Percentiles rank a stretch among this genome's conserved stretches.
These are phyloP conservation scores for Arvicanthis niloticus DNA, from an alignment of 2,113 vertebrate species.

Conservation along the genomic window DNA sequence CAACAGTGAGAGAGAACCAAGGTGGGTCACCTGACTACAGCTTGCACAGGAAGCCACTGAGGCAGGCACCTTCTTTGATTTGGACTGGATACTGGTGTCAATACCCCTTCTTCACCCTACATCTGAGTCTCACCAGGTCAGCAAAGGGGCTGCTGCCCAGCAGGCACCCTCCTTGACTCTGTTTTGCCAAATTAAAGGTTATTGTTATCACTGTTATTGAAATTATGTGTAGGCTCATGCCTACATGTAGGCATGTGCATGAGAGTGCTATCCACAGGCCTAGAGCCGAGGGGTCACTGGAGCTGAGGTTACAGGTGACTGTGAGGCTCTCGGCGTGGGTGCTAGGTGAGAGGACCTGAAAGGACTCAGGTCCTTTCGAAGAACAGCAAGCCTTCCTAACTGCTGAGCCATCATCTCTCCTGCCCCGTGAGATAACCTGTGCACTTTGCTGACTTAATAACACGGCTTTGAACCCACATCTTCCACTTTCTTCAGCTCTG, in stretches of 20 bases:
- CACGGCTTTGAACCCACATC: background rate
- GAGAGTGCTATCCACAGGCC: background rate
- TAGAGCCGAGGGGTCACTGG: background rate
- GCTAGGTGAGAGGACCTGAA: too few relatives aligned
- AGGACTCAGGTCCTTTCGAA: background rate
- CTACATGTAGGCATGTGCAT: rapidly evolving
- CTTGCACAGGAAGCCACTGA: background rate
- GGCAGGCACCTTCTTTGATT: background rate
- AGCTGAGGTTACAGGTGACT: background rate
- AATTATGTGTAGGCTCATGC: background rate
- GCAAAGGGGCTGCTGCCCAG: background rate
- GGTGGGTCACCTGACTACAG: background rate
- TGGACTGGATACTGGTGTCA: background rate
- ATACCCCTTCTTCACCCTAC: background rate
- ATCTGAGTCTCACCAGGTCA: background rate
- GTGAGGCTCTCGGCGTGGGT: background rate
- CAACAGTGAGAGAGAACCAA: background rate
- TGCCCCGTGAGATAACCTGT: background rate
- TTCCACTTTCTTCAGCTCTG: background rate
- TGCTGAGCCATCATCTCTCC: background rate
- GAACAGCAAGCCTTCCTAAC: background rate
- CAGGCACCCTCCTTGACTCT: background rate
- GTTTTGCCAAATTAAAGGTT: background rate
- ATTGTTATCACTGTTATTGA: background rate
- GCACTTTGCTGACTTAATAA: background rate